Conservation (phyloP, 2,797 vertebrate genomes). For the Myotis planiceps region DNA sequence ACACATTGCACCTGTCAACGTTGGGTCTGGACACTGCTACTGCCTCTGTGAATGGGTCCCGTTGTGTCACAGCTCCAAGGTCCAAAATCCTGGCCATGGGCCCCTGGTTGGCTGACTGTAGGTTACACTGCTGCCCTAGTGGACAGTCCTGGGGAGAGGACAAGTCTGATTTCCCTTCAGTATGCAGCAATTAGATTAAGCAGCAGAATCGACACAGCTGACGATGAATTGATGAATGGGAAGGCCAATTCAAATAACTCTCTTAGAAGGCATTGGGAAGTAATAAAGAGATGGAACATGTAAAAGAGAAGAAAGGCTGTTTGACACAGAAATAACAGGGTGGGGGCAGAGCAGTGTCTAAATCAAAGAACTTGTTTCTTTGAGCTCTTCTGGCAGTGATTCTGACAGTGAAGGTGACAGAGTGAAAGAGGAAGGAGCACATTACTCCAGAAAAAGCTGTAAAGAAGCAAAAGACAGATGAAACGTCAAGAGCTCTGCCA, state of each 20-base stretch:
- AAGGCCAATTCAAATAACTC: not conserved
- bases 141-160: not conserved
- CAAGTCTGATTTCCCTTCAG: not conserved
- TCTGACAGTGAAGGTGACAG: constrained; percentile 96
- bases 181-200: not conserved
- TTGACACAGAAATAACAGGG: not conserved
- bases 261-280: not conserved
- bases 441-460: constrained; percentile 90
- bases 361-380: constrained; percentile 96
- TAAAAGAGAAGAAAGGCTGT: not conserved
- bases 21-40: not conserved
- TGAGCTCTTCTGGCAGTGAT: constrained; percentile 94
- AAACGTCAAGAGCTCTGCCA: constrained; percentile 92
- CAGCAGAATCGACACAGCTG: not conserved
- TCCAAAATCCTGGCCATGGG: not conserved
- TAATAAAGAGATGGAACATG: not conserved
- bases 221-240: not conserved
- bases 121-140: not conserved
- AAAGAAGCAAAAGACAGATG: constrained; percentile 94
- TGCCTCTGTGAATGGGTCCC: not conserved
- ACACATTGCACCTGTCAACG: not conserved
- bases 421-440: constrained; percentile 95
- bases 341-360: constrained; percentile 87
- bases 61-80: not conserved
- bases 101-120: not conserved